Evolutionary conservation across 2,113 vertebrate species (phyloP).

Genomic region (Chionomys nivalis): DNA sequence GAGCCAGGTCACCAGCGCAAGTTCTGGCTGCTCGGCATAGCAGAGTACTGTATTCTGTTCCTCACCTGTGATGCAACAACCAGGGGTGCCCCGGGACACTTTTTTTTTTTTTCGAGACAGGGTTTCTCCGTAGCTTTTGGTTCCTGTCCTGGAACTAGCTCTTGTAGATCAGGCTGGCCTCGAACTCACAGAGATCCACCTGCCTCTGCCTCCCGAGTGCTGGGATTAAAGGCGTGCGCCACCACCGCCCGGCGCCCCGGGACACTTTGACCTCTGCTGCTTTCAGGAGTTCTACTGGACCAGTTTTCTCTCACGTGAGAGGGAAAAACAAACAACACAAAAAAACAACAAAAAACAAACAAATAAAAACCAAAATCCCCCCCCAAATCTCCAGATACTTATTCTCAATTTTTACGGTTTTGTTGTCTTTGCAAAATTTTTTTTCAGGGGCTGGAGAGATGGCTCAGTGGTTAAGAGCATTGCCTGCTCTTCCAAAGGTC

Average conservation of each 20-base stretch:
- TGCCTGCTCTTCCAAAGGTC: no score
- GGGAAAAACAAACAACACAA: neutral
- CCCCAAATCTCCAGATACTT: neutral
- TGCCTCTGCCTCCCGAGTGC: no score
- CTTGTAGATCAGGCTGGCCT: no score
- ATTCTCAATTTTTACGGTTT: neutral
- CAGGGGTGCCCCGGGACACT: neutral
- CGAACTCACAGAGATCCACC: no score
- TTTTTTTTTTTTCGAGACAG: no score
- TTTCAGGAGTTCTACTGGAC: neutral
- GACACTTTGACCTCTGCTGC: neutral
- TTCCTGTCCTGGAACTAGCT: no score
- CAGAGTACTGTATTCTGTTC: neutral
- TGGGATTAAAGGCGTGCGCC: no score
- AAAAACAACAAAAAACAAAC: neutral
- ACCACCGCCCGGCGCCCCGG: no score
- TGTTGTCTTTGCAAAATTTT: neutral
- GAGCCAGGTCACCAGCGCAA: neutral
- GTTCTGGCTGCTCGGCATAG: neutral
- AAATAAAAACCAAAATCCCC: neutral
- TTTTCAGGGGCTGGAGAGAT: no score
- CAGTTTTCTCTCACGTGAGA: fast-evolving
- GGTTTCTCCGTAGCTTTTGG: no score
- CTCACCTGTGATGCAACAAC: fast-evolving
- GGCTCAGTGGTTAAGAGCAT: no score